Evolutionary conservation across 1,140 invertebrate species (phyloP).

Genomic region (Diorhabda elongata): DNA sequence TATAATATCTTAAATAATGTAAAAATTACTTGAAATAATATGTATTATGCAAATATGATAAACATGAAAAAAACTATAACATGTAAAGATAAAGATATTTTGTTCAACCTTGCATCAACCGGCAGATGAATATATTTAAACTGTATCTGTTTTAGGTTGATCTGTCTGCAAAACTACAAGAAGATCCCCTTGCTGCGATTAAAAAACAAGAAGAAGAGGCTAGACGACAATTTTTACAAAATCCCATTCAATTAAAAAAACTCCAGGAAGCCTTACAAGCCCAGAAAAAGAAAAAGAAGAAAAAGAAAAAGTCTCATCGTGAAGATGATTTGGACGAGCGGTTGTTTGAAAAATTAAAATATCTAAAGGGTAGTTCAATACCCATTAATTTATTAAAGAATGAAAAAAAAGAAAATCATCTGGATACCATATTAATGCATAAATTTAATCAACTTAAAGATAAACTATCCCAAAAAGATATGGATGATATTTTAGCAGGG

Average conservation of each 20-base stretch:
- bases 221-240: slow-evolving; percentile 72
- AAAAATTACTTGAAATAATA: too few relatives aligned
- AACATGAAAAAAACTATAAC: too few relatives aligned
- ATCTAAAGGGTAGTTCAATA: slow-evolving; percentile 35
- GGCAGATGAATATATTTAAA: not conserved
- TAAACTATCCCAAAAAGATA: slow-evolving; percentile 50
- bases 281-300: slow-evolving; percentile 52
- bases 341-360: slow-evolving; percentile 51
- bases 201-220: slow-evolving; percentile 82
- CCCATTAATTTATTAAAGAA: slow-evolving; percentile 35
- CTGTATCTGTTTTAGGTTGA: slow-evolving; percentile 55
- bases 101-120: not conserved
- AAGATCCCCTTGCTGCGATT: slow-evolving; percentile 84
- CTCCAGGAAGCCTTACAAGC: slow-evolving; percentile 70
- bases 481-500: slow-evolving; percentile 50
- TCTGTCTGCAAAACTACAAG: slow-evolving; percentile 76
- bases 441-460: slow-evolving; percentile 53
- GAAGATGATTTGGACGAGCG: slow-evolving; percentile 50
- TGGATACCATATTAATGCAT: slow-evolving; percentile 53
- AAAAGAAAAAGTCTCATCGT: slow-evolving; percentile 45
- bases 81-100: too few relatives aligned
- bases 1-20: too few relatives aligned
- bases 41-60: too few relatives aligned
- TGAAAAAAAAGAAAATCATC: slow-evolving; percentile 49
- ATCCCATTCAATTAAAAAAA: slow-evolving; percentile 85